These are phyloP conservation scores for Otolemur crassicaudatus DNA, from an alignment of 2,797 vertebrate genomes.

Conservation along the genomic window DNA sequence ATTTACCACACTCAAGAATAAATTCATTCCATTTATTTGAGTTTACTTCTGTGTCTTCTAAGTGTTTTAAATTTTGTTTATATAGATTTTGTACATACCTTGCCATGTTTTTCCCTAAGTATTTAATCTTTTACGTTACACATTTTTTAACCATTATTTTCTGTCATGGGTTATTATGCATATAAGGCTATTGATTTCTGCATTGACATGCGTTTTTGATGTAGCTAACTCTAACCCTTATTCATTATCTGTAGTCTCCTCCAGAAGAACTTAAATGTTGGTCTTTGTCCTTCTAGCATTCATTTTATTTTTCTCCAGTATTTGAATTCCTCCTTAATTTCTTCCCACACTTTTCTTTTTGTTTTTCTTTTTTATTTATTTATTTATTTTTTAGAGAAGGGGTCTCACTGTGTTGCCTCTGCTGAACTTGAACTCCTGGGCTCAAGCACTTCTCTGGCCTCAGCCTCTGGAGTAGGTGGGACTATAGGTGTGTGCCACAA, in stretches of 20 bases:
- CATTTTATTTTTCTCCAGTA: slow-evolving; percentile 38
- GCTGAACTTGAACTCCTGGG: background rate
- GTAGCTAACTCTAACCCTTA: background rate
- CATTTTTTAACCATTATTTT: background rate
- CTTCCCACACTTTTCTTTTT: background rate
- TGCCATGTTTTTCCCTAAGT: background rate
- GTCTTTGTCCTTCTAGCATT: background rate
- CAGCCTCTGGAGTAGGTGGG: background rate
- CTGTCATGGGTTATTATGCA: background rate
- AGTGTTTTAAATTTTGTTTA: background rate
- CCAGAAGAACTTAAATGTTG: background rate
- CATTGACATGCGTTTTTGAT: background rate
- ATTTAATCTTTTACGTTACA: background rate
- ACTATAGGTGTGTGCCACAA: background rate
- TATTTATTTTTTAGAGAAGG: background rate
- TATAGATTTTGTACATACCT: background rate
- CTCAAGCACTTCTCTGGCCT: background rate
- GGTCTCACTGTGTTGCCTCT: background rate
- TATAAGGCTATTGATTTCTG: background rate
- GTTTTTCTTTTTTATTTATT: too few species aligned
- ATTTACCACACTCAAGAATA: background rate
- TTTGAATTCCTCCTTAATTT: slow-evolving; percentile 9
- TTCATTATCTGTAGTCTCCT: background rate
- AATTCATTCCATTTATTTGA: background rate
- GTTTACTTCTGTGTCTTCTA: background rate